Percentiles rank a stretch among this genome's conserved stretches.
Evolutionary conservation across 2,888 invertebrate genomes (phyloP).

Genomic region (Chloromyia formosa): DNA sequence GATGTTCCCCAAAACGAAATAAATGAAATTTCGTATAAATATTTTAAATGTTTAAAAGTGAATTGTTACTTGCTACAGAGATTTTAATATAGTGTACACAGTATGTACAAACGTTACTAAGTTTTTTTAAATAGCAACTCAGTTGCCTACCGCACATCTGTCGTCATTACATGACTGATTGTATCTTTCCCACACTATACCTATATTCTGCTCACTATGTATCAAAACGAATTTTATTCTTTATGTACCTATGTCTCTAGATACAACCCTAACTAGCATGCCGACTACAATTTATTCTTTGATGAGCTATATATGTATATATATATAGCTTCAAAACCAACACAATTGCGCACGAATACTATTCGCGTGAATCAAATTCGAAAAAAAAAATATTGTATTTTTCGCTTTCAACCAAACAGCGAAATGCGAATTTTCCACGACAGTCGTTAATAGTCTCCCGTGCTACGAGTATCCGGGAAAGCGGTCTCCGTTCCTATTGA

Average conservation of each 20-base stretch:
- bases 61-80: too few relatives aligned
- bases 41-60: too few relatives aligned
- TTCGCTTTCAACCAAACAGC: slow-evolving; percentile 26
- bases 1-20: too few relatives aligned
- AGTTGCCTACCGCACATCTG: too few relatives aligned
- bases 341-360: slow-evolving; percentile 38
- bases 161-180: too few relatives aligned
- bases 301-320: neutral
- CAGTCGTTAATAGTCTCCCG: slow-evolving; percentile 48
- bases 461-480: slow-evolving; percentile 40
- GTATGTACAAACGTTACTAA: too few relatives aligned
- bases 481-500: slow-evolving; percentile 2
- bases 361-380: slow-evolving; percentile 38
- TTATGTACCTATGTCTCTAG: too few relatives aligned
- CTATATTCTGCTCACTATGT: too few relatives aligned
- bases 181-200: too few relatives aligned
- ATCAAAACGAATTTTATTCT: neutral
- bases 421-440: slow-evolving; percentile 33
- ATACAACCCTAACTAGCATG: slow-evolving; percentile 3
- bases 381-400: slow-evolving; percentile 34
- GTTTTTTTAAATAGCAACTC: too few relatives aligned
- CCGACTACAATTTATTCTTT: neutral
- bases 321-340: neutral
- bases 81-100: too few relatives aligned
- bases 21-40: too few relatives aligned